Conservation (phyloP, 2,797 vertebrate species). For the Pseudochromis fuscus region DNA sequence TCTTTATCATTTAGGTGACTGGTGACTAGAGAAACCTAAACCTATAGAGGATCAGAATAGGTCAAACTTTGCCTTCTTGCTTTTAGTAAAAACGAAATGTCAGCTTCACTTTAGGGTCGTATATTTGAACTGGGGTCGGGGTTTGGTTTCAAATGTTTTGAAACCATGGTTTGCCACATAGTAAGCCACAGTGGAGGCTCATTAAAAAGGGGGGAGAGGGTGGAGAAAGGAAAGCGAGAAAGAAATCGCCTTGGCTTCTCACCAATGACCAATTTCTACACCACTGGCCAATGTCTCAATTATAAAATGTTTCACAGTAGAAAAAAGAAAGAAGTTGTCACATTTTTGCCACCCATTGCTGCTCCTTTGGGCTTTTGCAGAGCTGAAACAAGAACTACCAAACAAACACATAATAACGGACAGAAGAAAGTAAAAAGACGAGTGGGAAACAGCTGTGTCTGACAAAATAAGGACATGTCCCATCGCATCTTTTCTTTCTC, state of each 20-base stretch:
- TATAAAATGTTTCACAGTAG: slow-evolving; percentile 46
- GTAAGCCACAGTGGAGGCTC: slow-evolving; percentile 25
- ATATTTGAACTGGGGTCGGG: background rate
- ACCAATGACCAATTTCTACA: slow-evolving; percentile 42
- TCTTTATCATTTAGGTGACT: slow-evolving; percentile 12
- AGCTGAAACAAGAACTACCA: slow-evolving; percentile 39
- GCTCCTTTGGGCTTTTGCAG: slow-evolving; percentile 22
- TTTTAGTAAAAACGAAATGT: slow-evolving; percentile 14
- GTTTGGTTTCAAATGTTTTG: slow-evolving; percentile 32
- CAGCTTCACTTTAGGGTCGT: slow-evolving; percentile 16
- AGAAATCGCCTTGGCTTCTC: slow-evolving; percentile 37
- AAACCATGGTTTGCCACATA: slow-evolving; percentile 31
- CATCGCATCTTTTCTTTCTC: slow-evolving; percentile 36
- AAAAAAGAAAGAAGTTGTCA: slow-evolving; percentile 15
- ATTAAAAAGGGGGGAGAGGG: background rate
- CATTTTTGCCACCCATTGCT: slow-evolving; percentile 14
- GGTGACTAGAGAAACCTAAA: background rate
- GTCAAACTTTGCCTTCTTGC: slow-evolving; percentile 14
- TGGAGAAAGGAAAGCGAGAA: background rate
- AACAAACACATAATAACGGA: slow-evolving; percentile 69
- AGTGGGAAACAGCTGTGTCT: background rate
- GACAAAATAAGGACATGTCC: background rate
- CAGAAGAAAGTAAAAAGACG: slow-evolving; percentile 4
- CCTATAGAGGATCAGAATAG: background rate
- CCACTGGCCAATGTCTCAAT: slow-evolving; percentile 36